Conservation (phyloP, 2,113 vertebrate species). For the Pachycephala philippinensis region DNA sequence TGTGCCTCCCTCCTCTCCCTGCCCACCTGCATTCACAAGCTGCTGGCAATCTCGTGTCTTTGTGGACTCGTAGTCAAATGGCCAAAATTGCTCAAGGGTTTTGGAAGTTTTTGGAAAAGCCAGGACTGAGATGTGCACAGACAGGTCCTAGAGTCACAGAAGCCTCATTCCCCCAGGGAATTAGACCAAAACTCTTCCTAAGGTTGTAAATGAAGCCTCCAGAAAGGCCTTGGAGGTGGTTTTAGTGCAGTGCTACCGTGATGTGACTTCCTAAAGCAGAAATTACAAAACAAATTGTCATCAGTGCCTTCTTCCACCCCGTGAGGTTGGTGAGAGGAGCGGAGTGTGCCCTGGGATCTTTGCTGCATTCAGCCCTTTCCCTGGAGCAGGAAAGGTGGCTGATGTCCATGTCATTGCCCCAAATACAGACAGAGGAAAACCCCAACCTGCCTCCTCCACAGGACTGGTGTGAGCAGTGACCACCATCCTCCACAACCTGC, state of each 20-base stretch:
- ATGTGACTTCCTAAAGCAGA: background rate
- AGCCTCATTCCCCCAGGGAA: background rate
- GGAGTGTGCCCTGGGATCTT: background rate
- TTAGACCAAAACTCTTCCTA: background rate
- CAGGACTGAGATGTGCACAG: background rate
- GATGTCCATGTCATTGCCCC: background rate
- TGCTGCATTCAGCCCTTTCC: background rate
- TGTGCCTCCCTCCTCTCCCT: background rate
- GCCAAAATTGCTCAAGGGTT: background rate
- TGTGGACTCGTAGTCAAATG: background rate
- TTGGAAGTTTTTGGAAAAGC: background rate
- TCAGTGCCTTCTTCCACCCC: background rate
- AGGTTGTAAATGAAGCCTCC: background rate
- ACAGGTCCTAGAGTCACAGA: background rate
- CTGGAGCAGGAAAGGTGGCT: background rate
- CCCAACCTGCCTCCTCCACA: background rate
- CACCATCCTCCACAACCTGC: background rate
- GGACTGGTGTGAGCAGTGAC: background rate
- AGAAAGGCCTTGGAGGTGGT: background rate
- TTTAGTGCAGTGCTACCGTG: background rate
- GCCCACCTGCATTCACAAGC: fast-evolving
- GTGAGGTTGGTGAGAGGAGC: fast-evolving
- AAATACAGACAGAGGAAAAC: background rate
- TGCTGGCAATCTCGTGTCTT: background rate
- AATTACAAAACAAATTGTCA: background rate